A percentile compares a stretch with the other conserved stretches of the same genome.
phyloP scores from a whole-genome alignment of 2,888 invertebrate species.

The Elegia similella region DNA sequence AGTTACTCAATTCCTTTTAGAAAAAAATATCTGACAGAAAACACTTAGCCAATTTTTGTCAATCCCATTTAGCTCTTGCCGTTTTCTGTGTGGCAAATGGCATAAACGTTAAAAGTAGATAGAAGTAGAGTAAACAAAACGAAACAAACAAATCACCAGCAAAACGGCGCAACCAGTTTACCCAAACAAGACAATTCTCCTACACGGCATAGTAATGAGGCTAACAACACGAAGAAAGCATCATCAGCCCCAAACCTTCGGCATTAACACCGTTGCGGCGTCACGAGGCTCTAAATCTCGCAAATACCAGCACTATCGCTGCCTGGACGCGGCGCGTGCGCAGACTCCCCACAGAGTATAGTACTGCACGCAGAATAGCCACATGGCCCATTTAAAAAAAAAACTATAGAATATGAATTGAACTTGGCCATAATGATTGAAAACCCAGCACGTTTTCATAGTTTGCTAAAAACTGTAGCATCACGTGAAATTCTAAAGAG shows the following conservation, averaged over 20 bases:
- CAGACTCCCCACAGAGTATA: background rate
- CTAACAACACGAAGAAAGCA: background rate
- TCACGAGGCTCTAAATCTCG: slow-evolving; percentile 25
- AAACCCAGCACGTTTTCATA: too few relatives aligned
- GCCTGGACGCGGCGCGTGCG: slow-evolving; percentile 16
- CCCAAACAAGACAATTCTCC: background rate
- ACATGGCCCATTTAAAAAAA: too few relatives aligned
- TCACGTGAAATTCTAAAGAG: too few relatives aligned
- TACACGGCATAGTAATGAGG: background rate
- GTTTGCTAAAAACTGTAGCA: too few relatives aligned
- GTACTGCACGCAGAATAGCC: background rate
- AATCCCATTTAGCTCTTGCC: too few relatives aligned
- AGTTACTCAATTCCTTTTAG: too few relatives aligned
- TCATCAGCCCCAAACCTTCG: slow-evolving; percentile 14
- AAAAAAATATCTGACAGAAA: too few relatives aligned
- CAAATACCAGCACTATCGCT: slow-evolving; percentile 21
- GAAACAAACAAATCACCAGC: background rate
- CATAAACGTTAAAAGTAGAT: background rate
- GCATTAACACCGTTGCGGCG: slow-evolving; percentile 21
- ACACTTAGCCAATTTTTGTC: too few relatives aligned
- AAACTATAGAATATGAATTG: too few relatives aligned
- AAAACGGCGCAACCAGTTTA: background rate
- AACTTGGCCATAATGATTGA: too few relatives aligned
- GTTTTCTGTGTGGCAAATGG: too few relatives aligned
- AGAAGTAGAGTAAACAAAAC: background rate